Percentiles rank a stretch among this genome's conserved stretches.
phyloP scores from a whole-genome alignment of 2,888 invertebrate genomes.

The Conchocele bisecta region DNA sequence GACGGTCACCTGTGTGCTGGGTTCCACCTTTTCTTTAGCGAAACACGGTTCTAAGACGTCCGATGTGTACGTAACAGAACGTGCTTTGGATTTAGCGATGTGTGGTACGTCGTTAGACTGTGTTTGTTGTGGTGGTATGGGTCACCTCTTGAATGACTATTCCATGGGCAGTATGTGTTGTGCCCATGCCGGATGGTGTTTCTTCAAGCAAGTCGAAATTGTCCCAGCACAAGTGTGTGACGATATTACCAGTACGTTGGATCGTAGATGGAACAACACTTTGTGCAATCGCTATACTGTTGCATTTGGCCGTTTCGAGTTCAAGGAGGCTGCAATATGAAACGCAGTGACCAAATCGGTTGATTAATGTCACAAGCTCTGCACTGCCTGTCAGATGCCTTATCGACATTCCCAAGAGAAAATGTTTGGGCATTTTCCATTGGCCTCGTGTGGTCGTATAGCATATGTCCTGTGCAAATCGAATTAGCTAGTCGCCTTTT shows the following conservation, averaged over 20 bases:
- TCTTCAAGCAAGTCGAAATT: conserved; percentile 54
- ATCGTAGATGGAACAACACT: conserved; percentile 29
- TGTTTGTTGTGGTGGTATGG: too few relatives aligned
- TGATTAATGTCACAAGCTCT: conserved; percentile 44
- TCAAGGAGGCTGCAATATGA: conserved; percentile 32
- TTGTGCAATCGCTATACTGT: conserved; percentile 1
- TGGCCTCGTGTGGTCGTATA: conserved; percentile 18
- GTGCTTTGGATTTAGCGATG: background rate
- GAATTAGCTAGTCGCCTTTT: too few relatives aligned
- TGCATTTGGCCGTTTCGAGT: conserved; percentile 53
- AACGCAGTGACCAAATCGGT: conserved; percentile 37
- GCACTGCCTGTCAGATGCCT: conserved; percentile 49
- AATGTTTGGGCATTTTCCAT: conserved; percentile 21
- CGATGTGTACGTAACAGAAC: background rate
- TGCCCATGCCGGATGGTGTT: conserved; percentile 38
- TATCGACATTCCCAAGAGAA: conserved; percentile 15
- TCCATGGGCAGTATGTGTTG: conserved; percentile 45
- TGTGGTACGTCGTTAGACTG: background rate
- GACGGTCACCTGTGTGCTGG: background rate
- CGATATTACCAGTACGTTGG: conserved; percentile 31
- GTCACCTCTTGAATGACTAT: conserved; percentile 49
- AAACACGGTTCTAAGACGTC: background rate
- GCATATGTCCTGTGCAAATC: conserved; percentile 17
- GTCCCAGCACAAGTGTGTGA: conserved; percentile 49
- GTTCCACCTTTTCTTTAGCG: background rate